Evolutionary conservation across 2,797 vertebrate species (phyloP).

Genomic region (Sebastes kiyomatsui): DNA sequence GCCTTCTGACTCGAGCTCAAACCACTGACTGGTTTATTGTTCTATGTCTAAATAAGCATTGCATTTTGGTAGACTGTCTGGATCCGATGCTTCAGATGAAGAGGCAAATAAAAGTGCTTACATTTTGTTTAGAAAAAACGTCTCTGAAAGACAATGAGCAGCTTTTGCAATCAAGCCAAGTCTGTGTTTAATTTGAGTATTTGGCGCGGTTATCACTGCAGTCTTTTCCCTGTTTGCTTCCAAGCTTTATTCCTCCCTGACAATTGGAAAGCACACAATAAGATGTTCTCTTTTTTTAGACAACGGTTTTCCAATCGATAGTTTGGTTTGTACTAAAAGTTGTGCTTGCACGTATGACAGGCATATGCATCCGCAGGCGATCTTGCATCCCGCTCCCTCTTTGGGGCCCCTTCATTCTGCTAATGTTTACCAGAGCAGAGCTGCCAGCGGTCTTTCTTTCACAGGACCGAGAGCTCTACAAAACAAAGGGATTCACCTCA

Average conservation of each 20-base stretch:
- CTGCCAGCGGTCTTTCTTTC: constrained; percentile 61
- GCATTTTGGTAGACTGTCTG: constrained; percentile 31
- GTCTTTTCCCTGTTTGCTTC: constrained; percentile 54
- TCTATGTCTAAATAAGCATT: constrained; percentile 57
- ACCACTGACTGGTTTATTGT: constrained; percentile 59
- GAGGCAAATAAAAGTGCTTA: constrained; percentile 41
- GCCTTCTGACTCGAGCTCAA: constrained; percentile 29
- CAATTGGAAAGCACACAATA: constrained; percentile 36
- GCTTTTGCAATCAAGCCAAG: constrained; percentile 37
- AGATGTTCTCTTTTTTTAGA: not conserved
- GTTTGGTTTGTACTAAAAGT: not conserved
- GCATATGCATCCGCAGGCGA: constrained; percentile 39
- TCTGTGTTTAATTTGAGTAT: constrained; percentile 58
- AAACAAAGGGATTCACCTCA: constrained; percentile 59
- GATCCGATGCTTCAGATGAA: constrained; percentile 21
- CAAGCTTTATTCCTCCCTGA: constrained; percentile 61
- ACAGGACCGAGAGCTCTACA: constrained; percentile 28
- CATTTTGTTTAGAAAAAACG: constrained; percentile 52
- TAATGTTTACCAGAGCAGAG: constrained; percentile 79
- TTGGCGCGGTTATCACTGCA: constrained; percentile 42
- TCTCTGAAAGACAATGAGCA: constrained; percentile 42
- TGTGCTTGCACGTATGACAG: constrained; percentile 25
- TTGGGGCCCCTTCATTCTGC: constrained; percentile 67
- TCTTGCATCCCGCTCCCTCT: constrained; percentile 54
- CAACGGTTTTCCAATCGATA: not conserved